Base-by-base conservation (phyloP, 2,797 vertebrate genomes). In the Trematocara caparti region DNA sequence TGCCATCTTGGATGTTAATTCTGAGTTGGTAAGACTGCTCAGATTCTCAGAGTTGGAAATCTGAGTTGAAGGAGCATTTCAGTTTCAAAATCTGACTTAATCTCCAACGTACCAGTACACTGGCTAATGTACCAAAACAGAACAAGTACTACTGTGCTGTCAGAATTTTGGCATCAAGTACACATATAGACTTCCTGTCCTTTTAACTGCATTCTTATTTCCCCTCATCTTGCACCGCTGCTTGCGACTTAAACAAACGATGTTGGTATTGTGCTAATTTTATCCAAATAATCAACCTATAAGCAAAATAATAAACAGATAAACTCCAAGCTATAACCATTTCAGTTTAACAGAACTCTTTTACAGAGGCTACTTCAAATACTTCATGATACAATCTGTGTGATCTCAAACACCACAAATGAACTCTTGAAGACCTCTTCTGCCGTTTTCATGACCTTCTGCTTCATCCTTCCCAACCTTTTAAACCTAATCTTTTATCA, bases 401-500 rank as follows among this genome's bases (percentile, higher is more conserved):
- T 47, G 40, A 30, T 71, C 66, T 45, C 24, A 55, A 51, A 62
- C 30, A 47, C 40, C n/a, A 72, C 24, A 12, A 71, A 43, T 71
- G 66, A 85, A 80, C 69, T 78, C 53, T 19, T 38, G 15, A 59
- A 47, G 76, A 64, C 75, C 32, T 83, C n/a, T 34, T 21, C 30
- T 82, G 30, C 30, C 51, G 14, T 73, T 75, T 55, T 78, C 53
- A 27, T 55, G 57, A 73, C 78, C 81, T 86, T 72, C 50, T 69
- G 45, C 78, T 76, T 82, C 69, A 77, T 53, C 73, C 43, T 75
- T 62, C 13, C n/a, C 43, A 73, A 76, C 50, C 72, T 45, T 80
- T n/a, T 83, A 76, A 86, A 81, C 87, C 87, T 93, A 93, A 94
- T 93, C 93, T 95, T 81, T 74, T 50, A 88, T 86, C 64, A 45